Evolutionary conservation across 2,797 vertebrate species (phyloP), one percentile per base, ranked within the genome.

Genomic region (Menidia menidia): DNA sequence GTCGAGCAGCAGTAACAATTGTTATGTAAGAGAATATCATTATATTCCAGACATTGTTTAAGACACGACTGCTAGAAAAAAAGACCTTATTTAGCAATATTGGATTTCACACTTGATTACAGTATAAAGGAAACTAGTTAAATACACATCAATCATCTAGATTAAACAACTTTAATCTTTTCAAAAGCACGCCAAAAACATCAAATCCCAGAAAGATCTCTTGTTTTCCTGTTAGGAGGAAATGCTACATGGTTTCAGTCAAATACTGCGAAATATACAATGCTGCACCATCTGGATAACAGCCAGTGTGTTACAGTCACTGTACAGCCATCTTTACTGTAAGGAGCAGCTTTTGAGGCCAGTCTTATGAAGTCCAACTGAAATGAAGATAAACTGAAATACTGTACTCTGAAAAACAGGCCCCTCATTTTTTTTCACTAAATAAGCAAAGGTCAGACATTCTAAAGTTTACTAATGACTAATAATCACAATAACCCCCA

Each of bases 101-200:
- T 73, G 56, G 52, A 77, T 87, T 88, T 89, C 84, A 81, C 66
- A 65, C 71, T 73, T 74, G 68, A 87, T 79, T 70, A 72, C 3
- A 59, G 55, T 64, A 84, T 58, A 85, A 83, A 87, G 58, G 55
- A 33, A 60, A 75, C 32, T 9, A 57, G 48, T 47, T 56, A 82
- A 81, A 73, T 67, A 64, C 54, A 56, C 76, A 80, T 85, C 71
- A 81, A 61, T 82, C 74, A 76, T 47, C 63, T 70, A 55, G 19
- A 64, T 66, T 54, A 41, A 68, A 80, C 44, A 67, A 85, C 86
- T 87, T 79, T 85, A 87, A 80, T 43, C 58, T 47, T 57, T 14
- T 16, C 47, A 50, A 61, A 70, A 77, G 25, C 10, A 31, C 12
- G 47, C 41, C 58, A 64, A 39, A 77, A 44, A 39, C 44, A 10